These are phyloP conservation scores for Neogobius melanostomus DNA, from an alignment of 2,113 vertebrate species.

Conservation along the genomic window DNA sequence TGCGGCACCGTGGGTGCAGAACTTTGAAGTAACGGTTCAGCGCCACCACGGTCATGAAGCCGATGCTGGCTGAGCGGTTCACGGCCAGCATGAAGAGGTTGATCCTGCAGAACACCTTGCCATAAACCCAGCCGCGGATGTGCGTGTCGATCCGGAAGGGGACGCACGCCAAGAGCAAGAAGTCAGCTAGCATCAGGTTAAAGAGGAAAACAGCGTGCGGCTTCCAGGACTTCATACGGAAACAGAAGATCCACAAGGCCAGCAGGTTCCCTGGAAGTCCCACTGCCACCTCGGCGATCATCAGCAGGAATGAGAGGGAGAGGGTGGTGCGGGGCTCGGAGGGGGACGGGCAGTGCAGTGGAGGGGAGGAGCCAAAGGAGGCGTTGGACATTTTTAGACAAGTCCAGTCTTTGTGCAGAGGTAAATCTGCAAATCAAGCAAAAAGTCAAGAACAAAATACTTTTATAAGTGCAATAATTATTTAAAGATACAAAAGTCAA, in stretches of 20 bases:
- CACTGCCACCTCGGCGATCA: conserved; percentile 60
- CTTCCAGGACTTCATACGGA: conserved; percentile 56
- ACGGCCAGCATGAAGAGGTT: conserved; percentile 66
- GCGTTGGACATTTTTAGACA: background rate
- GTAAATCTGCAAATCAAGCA: background rate
- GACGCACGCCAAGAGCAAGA: conserved; percentile 64
- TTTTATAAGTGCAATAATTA: too few relatives aligned
- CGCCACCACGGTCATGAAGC: conserved; percentile 66
- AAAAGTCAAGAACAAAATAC: too few relatives aligned
- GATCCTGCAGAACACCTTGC: conserved; percentile 38
- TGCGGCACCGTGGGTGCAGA: conserved; percentile 57
- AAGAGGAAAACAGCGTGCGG: conserved; percentile 62
- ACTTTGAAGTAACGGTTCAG: conserved; percentile 73
- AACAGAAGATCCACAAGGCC: conserved; percentile 71
- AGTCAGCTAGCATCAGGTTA: conserved; percentile 68
- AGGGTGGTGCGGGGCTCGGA: background rate
- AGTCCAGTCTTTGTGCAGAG: background rate
- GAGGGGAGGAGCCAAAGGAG: background rate
- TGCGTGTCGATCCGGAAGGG: conserved; percentile 65
- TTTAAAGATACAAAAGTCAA: too few relatives aligned
- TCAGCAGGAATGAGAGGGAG: conserved; percentile 30
- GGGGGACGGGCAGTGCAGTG: background rate
- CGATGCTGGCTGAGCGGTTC: conserved; percentile 67
- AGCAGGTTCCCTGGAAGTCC: conserved; percentile 59
- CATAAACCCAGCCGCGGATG: conserved; percentile 49